These are phyloP conservation scores for Nothoprocta perdicaria DNA, from an alignment of 2,113 vertebrate species.

Conservation along the genomic window DNA sequence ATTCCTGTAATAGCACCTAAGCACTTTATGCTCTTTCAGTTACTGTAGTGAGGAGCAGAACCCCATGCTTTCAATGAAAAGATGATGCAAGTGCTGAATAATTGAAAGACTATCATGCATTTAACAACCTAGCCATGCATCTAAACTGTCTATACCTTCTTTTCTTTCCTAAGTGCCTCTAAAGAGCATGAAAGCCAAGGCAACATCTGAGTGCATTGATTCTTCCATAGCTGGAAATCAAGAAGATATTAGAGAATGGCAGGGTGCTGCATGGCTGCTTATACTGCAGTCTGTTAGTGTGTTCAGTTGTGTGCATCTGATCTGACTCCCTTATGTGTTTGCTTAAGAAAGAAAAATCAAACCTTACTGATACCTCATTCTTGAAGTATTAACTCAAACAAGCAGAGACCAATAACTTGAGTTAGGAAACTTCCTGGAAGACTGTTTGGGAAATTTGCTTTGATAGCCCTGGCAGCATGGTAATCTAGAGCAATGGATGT, in stretches of 20 bases:
- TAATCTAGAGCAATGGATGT: background rate
- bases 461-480: background rate
- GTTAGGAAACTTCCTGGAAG: background rate
- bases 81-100: background rate
- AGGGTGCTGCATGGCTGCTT: background rate
- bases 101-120: background rate
- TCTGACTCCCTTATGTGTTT: background rate
- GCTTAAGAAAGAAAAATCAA: background rate
- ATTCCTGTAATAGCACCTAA: background rate
- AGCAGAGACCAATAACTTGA: background rate
- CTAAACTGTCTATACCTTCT: background rate
- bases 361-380: background rate
- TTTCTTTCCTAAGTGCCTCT: background rate
- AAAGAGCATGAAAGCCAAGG: background rate
- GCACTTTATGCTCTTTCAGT: background rate
- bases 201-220: background rate
- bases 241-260: background rate
- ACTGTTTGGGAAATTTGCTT: background rate
- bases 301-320: background rate
- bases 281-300: background rate
- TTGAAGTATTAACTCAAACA: background rate
- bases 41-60: background rate
- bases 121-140: background rate
- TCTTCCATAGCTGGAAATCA: background rate
- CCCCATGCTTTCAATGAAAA: background rate